Conservation (phyloP, 2,797 vertebrate species). For the Neosilurus hyrtlii region DNA sequence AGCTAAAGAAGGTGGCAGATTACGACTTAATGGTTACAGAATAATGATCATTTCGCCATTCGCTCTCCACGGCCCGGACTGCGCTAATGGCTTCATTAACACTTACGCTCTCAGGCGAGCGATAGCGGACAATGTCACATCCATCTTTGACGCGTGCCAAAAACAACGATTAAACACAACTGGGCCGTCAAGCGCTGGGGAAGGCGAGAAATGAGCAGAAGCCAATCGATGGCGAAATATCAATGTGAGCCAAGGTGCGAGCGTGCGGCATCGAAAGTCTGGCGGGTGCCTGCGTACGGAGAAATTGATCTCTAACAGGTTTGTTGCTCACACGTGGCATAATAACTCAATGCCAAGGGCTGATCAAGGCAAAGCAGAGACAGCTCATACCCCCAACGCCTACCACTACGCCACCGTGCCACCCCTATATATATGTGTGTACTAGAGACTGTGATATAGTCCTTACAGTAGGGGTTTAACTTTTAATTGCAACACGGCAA, state of each 20-base stretch:
- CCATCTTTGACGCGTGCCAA: slow-evolving; percentile 81
- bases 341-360: neutral
- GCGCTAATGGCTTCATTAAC: slow-evolving; percentile 87
- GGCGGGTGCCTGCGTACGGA: neutral
- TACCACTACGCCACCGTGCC: too few relatives aligned
- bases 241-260: slow-evolving; percentile 37
- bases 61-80: slow-evolving; percentile 79
- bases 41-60: slow-evolving; percentile 85
- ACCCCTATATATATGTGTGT: neutral
- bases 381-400: too few relatives aligned
- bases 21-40: slow-evolving; percentile 82
- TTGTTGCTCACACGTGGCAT: neutral
- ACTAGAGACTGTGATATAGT: neutral
- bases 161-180: slow-evolving; percentile 79
- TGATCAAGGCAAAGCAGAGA: neutral
- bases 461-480: neutral
- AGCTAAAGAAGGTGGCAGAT: slow-evolving; percentile 73
- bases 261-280: slow-evolving; percentile 8
- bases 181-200: slow-evolving; percentile 61
- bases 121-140: slow-evolving; percentile 78
- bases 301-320: slow-evolving; percentile 17
- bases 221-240: slow-evolving; percentile 56
- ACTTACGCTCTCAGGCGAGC: slow-evolving; percentile 74
- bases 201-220: slow-evolving; percentile 42
- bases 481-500: slow-evolving; percentile 18